phyloP scores from a whole-genome alignment of 2,888 invertebrate species.

The Eulithis prunata region DNA sequence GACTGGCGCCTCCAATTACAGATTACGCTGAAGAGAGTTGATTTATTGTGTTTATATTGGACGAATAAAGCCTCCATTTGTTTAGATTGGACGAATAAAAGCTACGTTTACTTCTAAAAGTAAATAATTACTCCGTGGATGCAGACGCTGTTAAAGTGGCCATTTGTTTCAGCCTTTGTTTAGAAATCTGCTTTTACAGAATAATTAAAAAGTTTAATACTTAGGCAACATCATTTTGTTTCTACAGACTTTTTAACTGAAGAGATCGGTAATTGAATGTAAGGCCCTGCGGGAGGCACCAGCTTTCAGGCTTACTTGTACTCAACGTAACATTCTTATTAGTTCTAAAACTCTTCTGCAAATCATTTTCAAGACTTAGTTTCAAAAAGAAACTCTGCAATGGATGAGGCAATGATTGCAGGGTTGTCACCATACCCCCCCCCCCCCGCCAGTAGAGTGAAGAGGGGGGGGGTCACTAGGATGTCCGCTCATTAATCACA shows the following conservation, averaged over 20 bases:
- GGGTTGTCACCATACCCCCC: neutral
- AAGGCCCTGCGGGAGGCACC: neutral
- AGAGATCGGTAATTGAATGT: neutral
- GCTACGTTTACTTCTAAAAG: conserved; percentile 13
- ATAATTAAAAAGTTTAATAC: neutral
- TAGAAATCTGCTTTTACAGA: conserved; percentile 2
- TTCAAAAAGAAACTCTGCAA: no score
- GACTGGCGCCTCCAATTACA: conserved; percentile 2
- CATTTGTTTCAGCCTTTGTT: conserved; percentile 13
- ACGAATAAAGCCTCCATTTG: conserved; percentile 8
- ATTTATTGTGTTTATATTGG: conserved; percentile 19
- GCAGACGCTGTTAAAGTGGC: conserved; percentile 8
- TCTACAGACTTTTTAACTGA: neutral
- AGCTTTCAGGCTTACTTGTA: no score
- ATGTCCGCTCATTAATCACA: conserved; percentile 1
- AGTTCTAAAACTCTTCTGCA: no score
- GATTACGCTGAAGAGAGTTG: conserved; percentile 12
- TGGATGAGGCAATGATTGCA: neutral
- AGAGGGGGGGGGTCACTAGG: neutral
- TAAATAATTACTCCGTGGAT: conserved; percentile 12
- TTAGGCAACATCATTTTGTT: neutral
- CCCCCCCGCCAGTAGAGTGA: neutral
- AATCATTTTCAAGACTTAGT: no score
- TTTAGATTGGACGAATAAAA: conserved; percentile 18
- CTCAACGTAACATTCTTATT: no score